Evolutionary conservation across 2,797 vertebrate species (phyloP).

Genomic region (Catostomus latipinnis): DNA sequence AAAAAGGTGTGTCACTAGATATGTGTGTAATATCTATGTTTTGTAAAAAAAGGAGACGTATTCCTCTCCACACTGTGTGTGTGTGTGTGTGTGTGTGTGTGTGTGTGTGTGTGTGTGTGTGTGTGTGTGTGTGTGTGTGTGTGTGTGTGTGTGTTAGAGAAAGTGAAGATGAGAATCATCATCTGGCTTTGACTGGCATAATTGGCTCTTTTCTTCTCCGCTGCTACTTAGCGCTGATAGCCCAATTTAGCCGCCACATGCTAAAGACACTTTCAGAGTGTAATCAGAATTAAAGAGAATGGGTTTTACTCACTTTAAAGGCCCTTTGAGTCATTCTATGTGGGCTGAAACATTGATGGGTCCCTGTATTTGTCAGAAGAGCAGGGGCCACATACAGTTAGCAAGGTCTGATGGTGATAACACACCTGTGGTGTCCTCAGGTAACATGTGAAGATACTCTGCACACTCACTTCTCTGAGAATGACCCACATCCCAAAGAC

Average conservation of each 20-base stretch:
- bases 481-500: constrained; percentile 37
- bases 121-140: constrained; percentile 39
- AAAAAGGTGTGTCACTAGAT: constrained; percentile 29
- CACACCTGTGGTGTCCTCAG: constrained; percentile 50
- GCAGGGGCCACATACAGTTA: constrained; percentile 52
- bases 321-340: constrained; percentile 59
- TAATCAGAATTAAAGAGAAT: constrained; percentile 68
- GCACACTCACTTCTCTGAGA: constrained; percentile 26
- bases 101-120: constrained; percentile 38
- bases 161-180: constrained; percentile 66
- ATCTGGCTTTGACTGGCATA: constrained; percentile 68
- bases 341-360: constrained; percentile 59
- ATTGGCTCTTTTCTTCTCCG: constrained; percentile 67
- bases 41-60: constrained; percentile 52
- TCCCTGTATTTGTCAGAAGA: constrained; percentile 59
- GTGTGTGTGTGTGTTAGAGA: constrained; percentile 45
- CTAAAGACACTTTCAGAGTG: constrained; percentile 68
- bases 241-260: constrained; percentile 67
- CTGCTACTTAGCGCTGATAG: constrained; percentile 66
- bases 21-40: constrained; percentile 47
- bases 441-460: constrained; percentile 43
- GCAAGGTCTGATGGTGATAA: constrained; percentile 47
- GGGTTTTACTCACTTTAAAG: constrained; percentile 65
- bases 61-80: constrained; percentile 46
- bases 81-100: constrained; percentile 44